Base-by-base conservation (phyloP, 1,140 invertebrate species). In the Neodiprion lecontei region DNA sequence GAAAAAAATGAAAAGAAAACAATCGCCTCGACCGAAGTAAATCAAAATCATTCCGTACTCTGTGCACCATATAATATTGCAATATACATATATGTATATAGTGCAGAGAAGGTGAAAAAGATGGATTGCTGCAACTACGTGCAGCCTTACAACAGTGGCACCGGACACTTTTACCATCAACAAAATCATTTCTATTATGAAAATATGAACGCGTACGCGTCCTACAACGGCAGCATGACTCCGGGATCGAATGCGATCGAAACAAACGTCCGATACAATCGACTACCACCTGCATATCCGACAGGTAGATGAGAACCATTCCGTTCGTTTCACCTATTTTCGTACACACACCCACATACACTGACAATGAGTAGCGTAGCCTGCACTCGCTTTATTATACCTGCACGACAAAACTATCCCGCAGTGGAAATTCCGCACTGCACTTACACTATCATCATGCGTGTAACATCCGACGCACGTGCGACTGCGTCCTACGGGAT, bases 121-220 rank as follows among this genome's bases (percentile, higher is more conserved):
- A 90, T 90, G 90, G 87, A 90, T 85, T 90, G 89, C 81, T 90
- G 89, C 81, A 90, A 90, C 75, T 90, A 90, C 80, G 84, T 90
- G 79, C 88, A 87, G 76, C 84, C 87, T 17, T 89, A 89, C 77
- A 40, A 40, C 28, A 79, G 87, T 69, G 82, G 81, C 3, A 72
- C 73, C 80, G 83, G 83, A 65, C 87, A 89, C 77, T 89, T 88
- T 81, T 89, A 89, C 74, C 85, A 84, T 21, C 86, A 86, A 72
- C 85, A 84, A 65, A 84, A 82, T 47, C 81, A 81, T 74, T 87
- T 87, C 69, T 87, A 83, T 80, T 88, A 88, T 80, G 84, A 87
- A 70, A 86, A 86, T 75, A 80, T 81, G 75, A 84, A 76, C 21
- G 78, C 75, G 9, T 87, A 87, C 75, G 74, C 78, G 61, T 77